Conservation (phyloP, 2,797 vertebrate genomes). For the Lepilemur ruficaudatus region DNA sequence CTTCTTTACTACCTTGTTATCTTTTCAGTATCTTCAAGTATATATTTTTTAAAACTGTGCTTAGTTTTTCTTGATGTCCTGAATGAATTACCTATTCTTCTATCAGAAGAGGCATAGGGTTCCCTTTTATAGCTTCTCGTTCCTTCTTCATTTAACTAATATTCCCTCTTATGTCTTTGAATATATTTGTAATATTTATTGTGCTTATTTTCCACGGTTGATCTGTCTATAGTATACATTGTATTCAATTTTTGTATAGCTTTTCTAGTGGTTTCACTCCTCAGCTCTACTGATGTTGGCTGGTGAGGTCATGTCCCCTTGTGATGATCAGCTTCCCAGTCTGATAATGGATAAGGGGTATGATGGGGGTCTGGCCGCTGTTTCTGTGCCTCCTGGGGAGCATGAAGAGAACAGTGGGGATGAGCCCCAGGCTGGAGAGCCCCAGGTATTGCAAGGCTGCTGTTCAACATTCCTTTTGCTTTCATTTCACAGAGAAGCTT, state of each 20-base stretch:
- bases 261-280: not conserved
- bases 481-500: not conserved
- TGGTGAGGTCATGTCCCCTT: not conserved
- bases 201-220: not conserved
- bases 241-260: not conserved
- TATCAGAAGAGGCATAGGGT: not conserved
- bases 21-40: not conserved
- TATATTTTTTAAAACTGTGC: not conserved
- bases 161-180: not conserved
- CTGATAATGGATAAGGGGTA: not conserved
- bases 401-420: not conserved
- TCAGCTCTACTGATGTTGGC: not conserved
- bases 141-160: constrained; percentile 7
- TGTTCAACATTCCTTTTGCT: not conserved
- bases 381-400: not conserved
- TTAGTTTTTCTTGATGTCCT: not conserved
- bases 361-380: not conserved
- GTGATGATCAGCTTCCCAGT: not conserved
- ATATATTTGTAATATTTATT: not conserved
- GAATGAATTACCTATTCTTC: not conserved
- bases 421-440: not conserved
- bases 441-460: not conserved
- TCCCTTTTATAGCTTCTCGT: not conserved
- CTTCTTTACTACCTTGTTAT: not conserved
- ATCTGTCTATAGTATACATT: not conserved